Evolutionary conservation across 2,113 vertebrate genomes (phyloP).

Genomic region (Chlamydotis undulata): DNA sequence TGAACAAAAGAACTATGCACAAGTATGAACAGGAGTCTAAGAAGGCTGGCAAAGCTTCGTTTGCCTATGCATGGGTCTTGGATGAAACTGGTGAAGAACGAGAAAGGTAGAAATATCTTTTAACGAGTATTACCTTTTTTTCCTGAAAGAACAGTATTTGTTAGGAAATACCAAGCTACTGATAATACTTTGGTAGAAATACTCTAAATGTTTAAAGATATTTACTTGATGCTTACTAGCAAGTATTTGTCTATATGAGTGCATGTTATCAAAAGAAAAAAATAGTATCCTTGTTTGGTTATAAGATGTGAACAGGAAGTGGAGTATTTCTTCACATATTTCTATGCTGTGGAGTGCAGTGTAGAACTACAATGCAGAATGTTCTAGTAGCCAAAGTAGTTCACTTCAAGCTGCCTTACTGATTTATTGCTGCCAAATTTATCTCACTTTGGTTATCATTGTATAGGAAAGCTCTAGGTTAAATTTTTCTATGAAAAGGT

Average conservation of each 20-base stretch:
- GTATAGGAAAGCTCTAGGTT: neutral
- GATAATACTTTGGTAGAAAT: neutral
- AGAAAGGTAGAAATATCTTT: constrained; percentile 83
- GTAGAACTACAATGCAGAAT: neutral
- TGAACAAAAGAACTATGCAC: constrained; percentile 98
- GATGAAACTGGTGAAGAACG: constrained; percentile 98
- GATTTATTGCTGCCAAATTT: neutral
- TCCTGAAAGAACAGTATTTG: neutral
- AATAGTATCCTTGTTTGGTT: neutral
- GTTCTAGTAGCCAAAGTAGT: neutral
- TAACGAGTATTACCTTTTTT: neutral
- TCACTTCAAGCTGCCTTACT: neutral
- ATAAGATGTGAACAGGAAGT: neutral
- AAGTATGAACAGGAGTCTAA: constrained; percentile 98
- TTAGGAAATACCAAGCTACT: neutral
- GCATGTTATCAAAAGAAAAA: neutral
- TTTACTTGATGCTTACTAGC: neutral
- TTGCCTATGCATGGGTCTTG: constrained; percentile 97
- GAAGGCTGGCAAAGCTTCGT: constrained; percentile 97
- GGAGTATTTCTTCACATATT: neutral
- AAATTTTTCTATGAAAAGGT: neutral
- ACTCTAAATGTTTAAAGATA: neutral
- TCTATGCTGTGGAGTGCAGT: neutral
- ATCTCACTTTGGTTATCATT: neutral
- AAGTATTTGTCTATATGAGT: neutral